These are phyloP conservation scores for Andrena fulva DNA, from an alignment of 2,888 invertebrate genomes.

Conservation along the genomic window DNA sequence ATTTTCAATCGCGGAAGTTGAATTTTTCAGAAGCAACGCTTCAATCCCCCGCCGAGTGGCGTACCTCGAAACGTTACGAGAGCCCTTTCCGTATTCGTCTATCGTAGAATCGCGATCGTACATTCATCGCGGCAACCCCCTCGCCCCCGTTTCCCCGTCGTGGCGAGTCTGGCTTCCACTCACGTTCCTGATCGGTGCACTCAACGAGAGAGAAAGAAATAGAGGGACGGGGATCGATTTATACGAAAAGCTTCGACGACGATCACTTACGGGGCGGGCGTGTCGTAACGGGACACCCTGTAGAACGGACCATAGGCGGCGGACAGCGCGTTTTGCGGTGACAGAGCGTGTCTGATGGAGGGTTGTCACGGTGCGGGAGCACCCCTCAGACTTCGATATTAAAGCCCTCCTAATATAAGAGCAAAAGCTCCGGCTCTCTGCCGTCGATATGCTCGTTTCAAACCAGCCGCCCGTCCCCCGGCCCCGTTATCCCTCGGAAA, in stretches of 20 bases:
- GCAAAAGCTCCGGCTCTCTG: slow-evolving; percentile 74
- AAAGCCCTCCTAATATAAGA: slow-evolving; percentile 83
- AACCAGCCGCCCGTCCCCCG: slow-evolving; percentile 43
- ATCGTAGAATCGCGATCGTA: slow-evolving; percentile 48
- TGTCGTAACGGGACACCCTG: slow-evolving; percentile 73
- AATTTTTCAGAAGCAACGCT: slow-evolving; percentile 1
- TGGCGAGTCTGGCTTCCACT: slow-evolving; percentile 38
- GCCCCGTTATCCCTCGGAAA: slow-evolving; percentile 25
- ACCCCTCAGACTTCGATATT: slow-evolving; percentile 82
- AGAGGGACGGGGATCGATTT: slow-evolving; percentile 54
- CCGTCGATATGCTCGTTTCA: slow-evolving; percentile 73
- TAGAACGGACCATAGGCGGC: slow-evolving; percentile 72
- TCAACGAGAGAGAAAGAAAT: slow-evolving; percentile 25
- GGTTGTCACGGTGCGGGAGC: slow-evolving; percentile 82
- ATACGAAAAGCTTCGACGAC: slow-evolving; percentile 35
- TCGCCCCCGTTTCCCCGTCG: neutral
- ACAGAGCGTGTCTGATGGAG: slow-evolving; percentile 84
- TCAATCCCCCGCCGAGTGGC: slow-evolving; percentile 8
- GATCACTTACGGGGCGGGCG: slow-evolving; percentile 55
- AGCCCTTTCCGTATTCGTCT: slow-evolving; percentile 37
- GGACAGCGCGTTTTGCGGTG: slow-evolving; percentile 82
- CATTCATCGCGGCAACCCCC: slow-evolving; percentile 32
- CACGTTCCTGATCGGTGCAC: slow-evolving; percentile 55
- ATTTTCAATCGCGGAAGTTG: neutral
- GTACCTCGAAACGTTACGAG: slow-evolving; percentile 3